Conservation (phyloP, 2,797 vertebrate species). For the Ispidina lecontei region DNA sequence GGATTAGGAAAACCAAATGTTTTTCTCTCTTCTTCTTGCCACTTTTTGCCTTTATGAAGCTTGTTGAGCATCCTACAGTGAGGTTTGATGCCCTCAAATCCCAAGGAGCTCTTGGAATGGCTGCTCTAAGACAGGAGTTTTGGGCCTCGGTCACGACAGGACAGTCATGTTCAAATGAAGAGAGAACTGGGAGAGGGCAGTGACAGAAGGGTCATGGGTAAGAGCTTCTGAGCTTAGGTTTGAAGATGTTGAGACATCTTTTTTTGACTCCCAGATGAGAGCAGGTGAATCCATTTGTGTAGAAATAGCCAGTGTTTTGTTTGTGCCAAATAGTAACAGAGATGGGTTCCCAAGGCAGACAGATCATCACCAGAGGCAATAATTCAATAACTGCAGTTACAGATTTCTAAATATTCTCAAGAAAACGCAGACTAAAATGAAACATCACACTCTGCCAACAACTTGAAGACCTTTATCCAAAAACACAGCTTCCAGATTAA, state of each 20-base stretch:
- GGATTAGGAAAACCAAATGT: background rate
- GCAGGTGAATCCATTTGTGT: background rate
- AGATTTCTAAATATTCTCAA: background rate
- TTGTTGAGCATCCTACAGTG: background rate
- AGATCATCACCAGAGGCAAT: background rate
- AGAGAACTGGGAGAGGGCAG: background rate
- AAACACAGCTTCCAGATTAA: constrained; percentile 28
- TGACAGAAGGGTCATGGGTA: accelerated
- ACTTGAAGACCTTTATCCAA: constrained; percentile 59
- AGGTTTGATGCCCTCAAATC: background rate
- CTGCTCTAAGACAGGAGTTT: background rate
- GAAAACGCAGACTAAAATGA: background rate
- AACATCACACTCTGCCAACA: background rate
- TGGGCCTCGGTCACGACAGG: background rate
- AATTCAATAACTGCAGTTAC: background rate
- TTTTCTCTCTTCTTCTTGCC: background rate
- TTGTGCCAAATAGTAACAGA: background rate
- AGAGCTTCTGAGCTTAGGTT: background rate
- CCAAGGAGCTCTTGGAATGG: background rate
- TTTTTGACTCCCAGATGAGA: background rate
- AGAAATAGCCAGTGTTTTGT: background rate
- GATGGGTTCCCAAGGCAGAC: background rate
- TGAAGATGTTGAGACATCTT: background rate
- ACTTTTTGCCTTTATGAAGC: background rate
- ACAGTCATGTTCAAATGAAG: background rate